These are phyloP conservation scores for Trissonchulus sp. DNA, from an alignment of 2,888 invertebrate species.

Conservation along the genomic window DNA sequence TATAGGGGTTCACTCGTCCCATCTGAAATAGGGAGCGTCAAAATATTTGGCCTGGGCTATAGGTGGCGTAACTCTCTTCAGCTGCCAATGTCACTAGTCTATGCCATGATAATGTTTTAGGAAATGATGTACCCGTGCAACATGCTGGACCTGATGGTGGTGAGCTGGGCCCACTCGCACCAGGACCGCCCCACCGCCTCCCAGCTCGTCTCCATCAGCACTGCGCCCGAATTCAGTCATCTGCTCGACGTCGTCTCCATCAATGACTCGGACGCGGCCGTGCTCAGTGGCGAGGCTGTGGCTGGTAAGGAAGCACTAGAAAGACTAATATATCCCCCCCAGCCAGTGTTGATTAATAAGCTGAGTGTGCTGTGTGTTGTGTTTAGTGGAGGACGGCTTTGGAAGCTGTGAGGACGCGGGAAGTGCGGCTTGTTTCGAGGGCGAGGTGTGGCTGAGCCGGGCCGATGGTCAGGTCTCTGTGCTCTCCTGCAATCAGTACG, in stretches of 20 bases:
- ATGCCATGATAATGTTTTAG: too few species aligned
- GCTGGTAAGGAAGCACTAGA: too few species aligned
- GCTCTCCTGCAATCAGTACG: constrained; percentile 48
- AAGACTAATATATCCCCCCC: neutral
- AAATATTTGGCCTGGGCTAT: too few species aligned
- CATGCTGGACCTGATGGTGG: constrained; percentile 85
- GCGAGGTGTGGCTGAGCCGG: constrained; percentile 44
- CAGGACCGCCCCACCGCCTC: constrained; percentile 82
- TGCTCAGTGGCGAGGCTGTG: constrained; percentile 32
- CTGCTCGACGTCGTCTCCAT: constrained; percentile 70
- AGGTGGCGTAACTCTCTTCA: too few species aligned
- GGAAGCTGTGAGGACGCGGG: neutral
- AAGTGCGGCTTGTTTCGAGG: constrained; percentile 29
- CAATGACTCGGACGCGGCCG: constrained; percentile 53
- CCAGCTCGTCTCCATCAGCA: constrained; percentile 82
- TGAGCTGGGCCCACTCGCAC: constrained; percentile 81
- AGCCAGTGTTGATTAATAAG: neutral
- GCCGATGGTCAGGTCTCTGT: constrained; percentile 47
- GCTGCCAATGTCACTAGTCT: too few species aligned
- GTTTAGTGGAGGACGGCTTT: neutral
- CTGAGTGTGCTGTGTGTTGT: neutral
- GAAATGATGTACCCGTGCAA: constrained; percentile 59
- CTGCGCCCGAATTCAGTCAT: constrained; percentile 87
- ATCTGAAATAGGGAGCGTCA: too few species aligned
- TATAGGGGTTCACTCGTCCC: too few species aligned